Evolutionary conservation across 2,888 invertebrate genomes (phyloP).

Genomic region (Anorthoa munda): DNA sequence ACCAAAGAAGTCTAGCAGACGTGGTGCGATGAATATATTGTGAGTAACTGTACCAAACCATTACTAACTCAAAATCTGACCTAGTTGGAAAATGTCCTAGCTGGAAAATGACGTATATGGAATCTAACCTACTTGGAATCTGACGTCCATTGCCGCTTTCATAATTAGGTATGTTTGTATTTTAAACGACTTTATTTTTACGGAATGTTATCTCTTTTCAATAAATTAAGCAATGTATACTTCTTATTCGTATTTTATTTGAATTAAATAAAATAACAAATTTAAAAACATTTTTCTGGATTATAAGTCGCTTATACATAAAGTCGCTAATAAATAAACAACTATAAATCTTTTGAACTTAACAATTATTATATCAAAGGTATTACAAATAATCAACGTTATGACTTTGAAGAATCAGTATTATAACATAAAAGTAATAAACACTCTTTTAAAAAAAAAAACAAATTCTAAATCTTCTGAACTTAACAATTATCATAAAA

Average conservation of each 20-base stretch:
- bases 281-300: conserved; percentile 14
- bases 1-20: too few species aligned
- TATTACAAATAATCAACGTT: conserved; percentile 10
- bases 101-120: too few species aligned
- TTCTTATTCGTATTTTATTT: conserved; percentile 23
- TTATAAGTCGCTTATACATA: background rate
- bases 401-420: conserved; percentile 8
- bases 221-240: conserved; percentile 21
- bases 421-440: too few species aligned
- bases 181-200: conserved; percentile 36
- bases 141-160: too few species aligned
- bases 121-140: too few species aligned
- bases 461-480: background rate
- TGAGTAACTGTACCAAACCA: too few species aligned
- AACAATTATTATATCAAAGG: conserved; percentile 13
- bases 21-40: too few species aligned
- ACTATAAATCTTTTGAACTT: conserved; percentile 21
- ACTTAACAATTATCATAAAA: conserved; percentile 21
- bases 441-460: too few species aligned
- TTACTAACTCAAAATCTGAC: too few species aligned
- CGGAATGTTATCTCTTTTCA: conserved; percentile 31
- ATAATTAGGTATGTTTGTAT: conserved; percentile 29
- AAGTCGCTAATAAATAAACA: background rate
- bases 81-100: too few species aligned
- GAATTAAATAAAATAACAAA: conserved; percentile 24